Evolutionary conservation across 2,113 vertebrate species (phyloP).

Genomic region (Elachura formosa): DNA sequence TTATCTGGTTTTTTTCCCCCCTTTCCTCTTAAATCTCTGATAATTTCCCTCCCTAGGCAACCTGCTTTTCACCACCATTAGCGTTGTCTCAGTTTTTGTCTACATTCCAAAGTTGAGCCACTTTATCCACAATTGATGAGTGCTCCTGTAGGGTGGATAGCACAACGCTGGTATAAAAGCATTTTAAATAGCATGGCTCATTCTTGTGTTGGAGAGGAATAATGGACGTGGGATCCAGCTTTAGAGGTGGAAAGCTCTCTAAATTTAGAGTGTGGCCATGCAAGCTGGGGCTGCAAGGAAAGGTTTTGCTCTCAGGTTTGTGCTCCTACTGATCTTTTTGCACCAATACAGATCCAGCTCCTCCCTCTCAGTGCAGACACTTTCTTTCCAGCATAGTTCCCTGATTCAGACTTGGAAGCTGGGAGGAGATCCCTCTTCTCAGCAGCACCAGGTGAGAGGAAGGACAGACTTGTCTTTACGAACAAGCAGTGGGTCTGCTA

Average conservation of each 20-base stretch:
- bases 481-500: no score
- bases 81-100: neutral
- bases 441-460: neutral
- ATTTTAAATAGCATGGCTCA: neutral
- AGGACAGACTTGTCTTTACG: no score
- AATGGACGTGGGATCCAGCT: neutral
- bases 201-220: neutral
- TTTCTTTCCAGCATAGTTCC: neutral
- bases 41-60: neutral
- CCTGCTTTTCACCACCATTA: conserved; percentile 2
- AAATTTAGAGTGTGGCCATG: neutral
- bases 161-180: neutral
- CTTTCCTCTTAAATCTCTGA: neutral
- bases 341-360: neutral
- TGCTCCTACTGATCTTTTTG: neutral
- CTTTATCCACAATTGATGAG: neutral
- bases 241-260: neutral
- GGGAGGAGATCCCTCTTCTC: neutral
- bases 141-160: neutral
- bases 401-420: neutral
- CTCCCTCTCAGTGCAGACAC: neutral
- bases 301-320: neutral
- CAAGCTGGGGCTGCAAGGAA: neutral
- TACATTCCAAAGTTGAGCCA: neutral
- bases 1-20: neutral